phyloP scores from a whole-genome alignment of 2,888 invertebrate species.

The Ctena decussata region DNA sequence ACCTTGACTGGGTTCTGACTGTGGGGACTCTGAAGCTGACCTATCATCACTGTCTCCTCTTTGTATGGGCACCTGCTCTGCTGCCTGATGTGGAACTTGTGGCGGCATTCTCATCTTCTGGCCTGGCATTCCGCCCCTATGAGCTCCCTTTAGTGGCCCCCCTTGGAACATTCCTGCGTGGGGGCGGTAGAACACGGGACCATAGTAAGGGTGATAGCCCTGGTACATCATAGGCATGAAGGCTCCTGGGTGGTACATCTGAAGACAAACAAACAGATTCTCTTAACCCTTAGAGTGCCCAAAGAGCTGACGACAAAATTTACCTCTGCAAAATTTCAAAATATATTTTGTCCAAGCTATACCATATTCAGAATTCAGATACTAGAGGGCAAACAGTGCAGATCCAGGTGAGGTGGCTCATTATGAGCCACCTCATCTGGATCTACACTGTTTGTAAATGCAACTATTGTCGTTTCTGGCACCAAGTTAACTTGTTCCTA shows the following conservation, averaged over 20 bases:
- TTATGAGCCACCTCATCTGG: no score
- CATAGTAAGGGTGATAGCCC: constrained; percentile 60
- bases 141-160: constrained; percentile 35
- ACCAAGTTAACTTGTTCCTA: no score
- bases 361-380: no score
- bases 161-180: constrained; percentile 52
- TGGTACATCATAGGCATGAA: constrained; percentile 68
- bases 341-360: no score
- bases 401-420: no score
- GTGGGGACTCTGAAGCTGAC: constrained; percentile 40
- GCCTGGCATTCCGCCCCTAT: constrained; percentile 39
- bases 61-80: constrained; percentile 11
- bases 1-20: not conserved
- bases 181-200: constrained; percentile 69
- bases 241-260: constrained; percentile 73
- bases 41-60: constrained; percentile 54
- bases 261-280: constrained; percentile 53
- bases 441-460: no score
- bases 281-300: no score
- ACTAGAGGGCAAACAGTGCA: no score
- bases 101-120: constrained; percentile 35
- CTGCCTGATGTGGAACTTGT: constrained; percentile 17
- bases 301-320: no score
- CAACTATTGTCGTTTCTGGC: no score
- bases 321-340: no score